Conservation (phyloP, 2,113 vertebrate genomes). For the Rattus rattus region DNA sequence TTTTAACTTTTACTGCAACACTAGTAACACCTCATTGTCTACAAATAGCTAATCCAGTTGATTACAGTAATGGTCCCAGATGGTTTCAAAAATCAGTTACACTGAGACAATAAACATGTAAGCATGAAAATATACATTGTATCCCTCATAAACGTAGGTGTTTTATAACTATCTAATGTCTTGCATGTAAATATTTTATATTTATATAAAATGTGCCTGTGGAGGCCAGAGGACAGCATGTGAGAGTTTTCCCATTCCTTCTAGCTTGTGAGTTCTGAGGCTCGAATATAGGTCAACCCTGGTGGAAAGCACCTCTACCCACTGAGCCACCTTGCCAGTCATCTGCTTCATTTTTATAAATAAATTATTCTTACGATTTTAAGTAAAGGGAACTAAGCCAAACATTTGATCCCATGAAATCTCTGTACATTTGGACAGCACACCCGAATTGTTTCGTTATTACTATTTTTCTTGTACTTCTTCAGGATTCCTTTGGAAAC, state of each 20-base stretch:
- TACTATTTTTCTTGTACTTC: conserved; percentile 59
- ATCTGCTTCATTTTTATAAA: background rate
- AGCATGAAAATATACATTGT: background rate
- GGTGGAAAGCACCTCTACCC: background rate
- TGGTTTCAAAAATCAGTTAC: background rate
- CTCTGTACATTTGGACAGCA: conserved; percentile 43
- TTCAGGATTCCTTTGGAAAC: conserved; percentile 66
- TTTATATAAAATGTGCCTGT: background rate
- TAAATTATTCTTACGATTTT: background rate
- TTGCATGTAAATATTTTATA: conserved; percentile 17
- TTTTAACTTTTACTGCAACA: too few relatives aligned
- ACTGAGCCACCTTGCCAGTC: background rate
- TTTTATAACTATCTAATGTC: conserved; percentile 22
- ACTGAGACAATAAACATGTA: background rate
- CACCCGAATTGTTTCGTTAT: background rate
- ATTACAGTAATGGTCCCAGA: background rate
- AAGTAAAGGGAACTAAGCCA: conserved; percentile 31
- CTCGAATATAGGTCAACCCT: background rate
- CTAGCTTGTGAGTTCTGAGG: background rate
- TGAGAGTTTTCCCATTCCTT: background rate
- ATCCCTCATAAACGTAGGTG: background rate
- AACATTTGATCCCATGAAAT: conserved; percentile 3
- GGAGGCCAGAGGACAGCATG: too few relatives aligned
- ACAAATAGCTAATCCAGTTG: background rate
- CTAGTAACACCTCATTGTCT: background rate